Base-by-base conservation (phyloP, 2,113 vertebrate species). In the Phrynocephalus versicolor region DNA sequence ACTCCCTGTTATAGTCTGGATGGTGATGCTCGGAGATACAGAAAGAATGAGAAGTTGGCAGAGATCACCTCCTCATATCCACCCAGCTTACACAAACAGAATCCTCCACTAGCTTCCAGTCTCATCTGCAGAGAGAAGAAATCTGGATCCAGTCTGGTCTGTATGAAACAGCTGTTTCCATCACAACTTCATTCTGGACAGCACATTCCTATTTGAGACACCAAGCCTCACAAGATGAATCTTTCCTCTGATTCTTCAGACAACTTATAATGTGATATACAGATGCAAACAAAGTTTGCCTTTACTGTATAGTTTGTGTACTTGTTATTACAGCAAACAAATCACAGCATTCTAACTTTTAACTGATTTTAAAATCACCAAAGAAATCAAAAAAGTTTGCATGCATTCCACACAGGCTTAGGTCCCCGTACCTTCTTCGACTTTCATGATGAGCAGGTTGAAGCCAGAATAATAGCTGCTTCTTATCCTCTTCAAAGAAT, bases 401-500 rank as follows among this genome's bases (percentile, higher is more conserved):
- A 35, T 88, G 82, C 85, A 80, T 58, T 67, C 67, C 69, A 6
- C 73, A 7, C 14, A 81, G 77, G 3, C 30, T 0, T 37, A 86
- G 25, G 70, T 6, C 2, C 21, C 69, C 51, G 27, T 91, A 94
- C 93, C 95, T 87, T 96, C 89, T 89, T 96, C 93, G 39, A 95
- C 92, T 94, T 95, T 95, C 82, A 90, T 84, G 15, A 92, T 92
- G 70, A 94, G 60, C 35, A 94, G 93, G 75, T 87, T 95, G 86
- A 96, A 97, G 85, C 91, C 87, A 39, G 82, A 27, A 45, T 92
- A 94, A 90, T 94, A 97, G 87, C 95, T 96, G 74, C 95, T 96
- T 83, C 94, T 94, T 87, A 91, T 85, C 74, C 81, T 95, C 89
- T 91, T 95, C 88, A 96, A 93, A 77, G 97, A 91, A 62, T 96